phyloP scores from a whole-genome alignment of 1,140 invertebrate species.

The Drosophila nikananu region DNA sequence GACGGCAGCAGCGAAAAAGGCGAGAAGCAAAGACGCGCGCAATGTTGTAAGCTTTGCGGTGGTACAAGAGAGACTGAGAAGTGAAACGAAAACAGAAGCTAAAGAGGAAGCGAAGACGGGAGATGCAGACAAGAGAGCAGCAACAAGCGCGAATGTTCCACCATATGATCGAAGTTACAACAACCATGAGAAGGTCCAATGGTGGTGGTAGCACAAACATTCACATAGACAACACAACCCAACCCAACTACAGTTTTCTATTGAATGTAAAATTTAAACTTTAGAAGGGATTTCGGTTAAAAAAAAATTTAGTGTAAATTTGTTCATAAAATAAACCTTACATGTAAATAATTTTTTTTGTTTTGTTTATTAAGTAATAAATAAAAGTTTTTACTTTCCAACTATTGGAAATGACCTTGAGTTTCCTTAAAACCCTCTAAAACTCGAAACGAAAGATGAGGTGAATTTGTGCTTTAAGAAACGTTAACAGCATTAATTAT shows the following conservation, averaged over 20 bases:
- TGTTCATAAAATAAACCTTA: neutral
- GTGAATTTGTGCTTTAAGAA: neutral
- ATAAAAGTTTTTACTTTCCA: no score
- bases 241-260: neutral
- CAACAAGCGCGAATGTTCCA: slow-evolving; percentile 34
- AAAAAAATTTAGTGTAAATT: neutral
- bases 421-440: neutral
- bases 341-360: neutral
- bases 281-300: neutral
- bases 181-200: slow-evolving; percentile 4
- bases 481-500: neutral
- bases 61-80: slow-evolving; percentile 61
- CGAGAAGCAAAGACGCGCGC: slow-evolving; percentile 57
- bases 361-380: no score
- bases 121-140: slow-evolving; percentile 16
- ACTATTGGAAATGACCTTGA: no score
- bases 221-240: neutral
- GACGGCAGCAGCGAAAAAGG: slow-evolving; percentile 15
- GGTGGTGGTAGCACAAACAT: slow-evolving; percentile 13
- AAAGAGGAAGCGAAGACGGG: slow-evolving; percentile 12
- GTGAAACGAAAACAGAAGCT: slow-evolving; percentile 18
- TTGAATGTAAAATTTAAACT: neutral
- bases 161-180: slow-evolving; percentile 57
- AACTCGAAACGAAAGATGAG: neutral
- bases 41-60: slow-evolving; percentile 65